Evolutionary conservation across 2,113 vertebrate genomes (phyloP), one percentile per base, ranked within the genome.

Genomic region (Nematolebias whitei): DNA sequence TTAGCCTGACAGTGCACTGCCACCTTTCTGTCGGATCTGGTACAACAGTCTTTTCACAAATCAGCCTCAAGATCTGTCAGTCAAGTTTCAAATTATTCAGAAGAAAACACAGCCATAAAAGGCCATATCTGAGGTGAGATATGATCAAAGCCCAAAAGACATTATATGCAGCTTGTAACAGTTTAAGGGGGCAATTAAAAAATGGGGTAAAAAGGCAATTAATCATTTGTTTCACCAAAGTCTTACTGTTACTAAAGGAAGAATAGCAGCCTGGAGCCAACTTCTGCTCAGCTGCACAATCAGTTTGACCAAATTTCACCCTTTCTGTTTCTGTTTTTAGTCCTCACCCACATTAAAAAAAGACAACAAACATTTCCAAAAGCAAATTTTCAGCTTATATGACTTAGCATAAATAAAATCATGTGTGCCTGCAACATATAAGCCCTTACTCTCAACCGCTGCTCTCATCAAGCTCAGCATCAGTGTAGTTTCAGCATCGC

Each of bases 1-100:
- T 77, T 94, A 95, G 87, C 91, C 93, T 94, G 95, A 96, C 94
- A 93, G 93, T 95, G 96, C 91, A 94, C 92, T 98, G 97, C 97
- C 97, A 97, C 95, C 96, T 98, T 96, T 98, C 95, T 97, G 93
- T 90, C 84, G 89, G 91, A 91, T 79, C 76, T 78, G 87, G 90
- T 89, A 97, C 90, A 92, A 87, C 94, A 90, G 80, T 64, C 41
- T 45, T 29, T 43, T 78, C 71, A 75, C 71, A 79, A 73, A 86
- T 93, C 62, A 79, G 68, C 59, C 65, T 56, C 2, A 61, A 47
- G 50, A 72, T 78, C 75, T 68, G 71, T 79, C 47, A 56, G 54
- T 75, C 92, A 91, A 89, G 90, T 93, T 95, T 93, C 89, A 92
- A 93, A 94, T 76, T 76, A 85, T 82, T 74, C 68, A 75, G 40